These are phyloP conservation scores for Zalophus californianus DNA, from an alignment of 2,797 vertebrate species.

Conservation along the genomic window DNA sequence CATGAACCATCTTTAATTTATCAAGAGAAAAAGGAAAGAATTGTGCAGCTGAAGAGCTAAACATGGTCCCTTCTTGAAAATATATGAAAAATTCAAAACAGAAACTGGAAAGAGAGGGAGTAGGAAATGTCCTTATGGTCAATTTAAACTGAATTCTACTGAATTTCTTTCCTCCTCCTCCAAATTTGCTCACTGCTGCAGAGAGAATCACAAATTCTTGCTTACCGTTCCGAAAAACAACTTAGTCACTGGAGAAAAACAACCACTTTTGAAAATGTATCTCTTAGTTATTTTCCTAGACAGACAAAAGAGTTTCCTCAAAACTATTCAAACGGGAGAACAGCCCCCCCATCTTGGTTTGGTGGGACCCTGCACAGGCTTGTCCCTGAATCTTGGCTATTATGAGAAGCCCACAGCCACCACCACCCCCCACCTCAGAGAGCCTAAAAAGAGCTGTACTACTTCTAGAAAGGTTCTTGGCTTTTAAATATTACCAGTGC, in stretches of 20 bases:
- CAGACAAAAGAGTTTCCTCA: conserved; percentile 31
- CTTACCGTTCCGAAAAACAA: conserved; percentile 52
- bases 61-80: conserved; percentile 61
- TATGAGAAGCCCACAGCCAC: neutral
- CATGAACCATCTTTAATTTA: conserved; percentile 73
- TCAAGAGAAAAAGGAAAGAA: conserved; percentile 59
- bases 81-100: conserved; percentile 72
- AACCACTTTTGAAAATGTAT: conserved; percentile 32
- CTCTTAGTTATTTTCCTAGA: conserved; percentile 56
- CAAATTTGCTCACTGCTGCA: conserved; percentile 52
- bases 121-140: conserved; percentile 73
- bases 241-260: conserved; percentile 4
- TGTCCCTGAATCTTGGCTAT: neutral
- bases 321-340: conserved; percentile 1
- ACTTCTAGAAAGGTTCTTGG: conserved; percentile 42
- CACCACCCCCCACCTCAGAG: neutral
- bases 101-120: conserved; percentile 46
- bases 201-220: conserved; percentile 27
- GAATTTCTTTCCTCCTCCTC: conserved; percentile 64
- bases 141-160: conserved; percentile 63
- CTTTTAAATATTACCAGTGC: conserved; percentile 61
- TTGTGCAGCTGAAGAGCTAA: conserved; percentile 63
- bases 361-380: neutral
- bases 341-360: neutral
- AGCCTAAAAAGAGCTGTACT: neutral